Evolutionary conservation across 2,113 vertebrate species (phyloP).

Genomic region (Ictalurus punctatus): DNA sequence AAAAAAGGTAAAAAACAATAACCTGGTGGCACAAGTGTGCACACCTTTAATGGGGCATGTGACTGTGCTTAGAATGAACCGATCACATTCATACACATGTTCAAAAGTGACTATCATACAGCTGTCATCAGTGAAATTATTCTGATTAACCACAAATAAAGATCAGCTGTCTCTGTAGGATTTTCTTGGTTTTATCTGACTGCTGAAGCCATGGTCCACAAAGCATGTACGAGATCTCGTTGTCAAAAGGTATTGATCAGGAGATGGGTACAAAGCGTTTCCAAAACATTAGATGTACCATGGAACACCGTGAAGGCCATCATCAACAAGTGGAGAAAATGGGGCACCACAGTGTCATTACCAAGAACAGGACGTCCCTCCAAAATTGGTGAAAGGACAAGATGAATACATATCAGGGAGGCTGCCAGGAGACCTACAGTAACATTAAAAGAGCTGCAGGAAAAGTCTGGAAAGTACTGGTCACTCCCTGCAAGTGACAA

Average conservation of each 20-base stretch:
- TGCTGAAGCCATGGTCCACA: neutral
- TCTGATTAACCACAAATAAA: neutral
- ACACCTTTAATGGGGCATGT: neutral
- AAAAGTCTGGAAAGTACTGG: neutral
- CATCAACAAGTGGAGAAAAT: neutral
- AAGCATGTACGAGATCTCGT: neutral
- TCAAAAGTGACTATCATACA: neutral
- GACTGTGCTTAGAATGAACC: neutral
- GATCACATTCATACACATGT: neutral
- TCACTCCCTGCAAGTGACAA: neutral
- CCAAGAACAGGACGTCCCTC: neutral
- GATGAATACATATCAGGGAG: neutral
- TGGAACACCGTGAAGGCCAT: neutral
- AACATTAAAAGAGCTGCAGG: neutral
- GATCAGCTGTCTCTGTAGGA: neutral
- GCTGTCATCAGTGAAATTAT: neutral
- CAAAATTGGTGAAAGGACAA: neutral
- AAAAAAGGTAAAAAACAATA: neutral
- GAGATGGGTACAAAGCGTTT: neutral
- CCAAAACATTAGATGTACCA: neutral
- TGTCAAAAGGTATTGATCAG: neutral
- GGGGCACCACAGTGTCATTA: neutral
- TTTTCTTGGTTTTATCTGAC: neutral
- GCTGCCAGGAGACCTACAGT: neutral
- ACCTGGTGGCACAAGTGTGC: neutral